Conservation (phyloP, 2,888 invertebrate species). For the Microplitis manilae region DNA sequence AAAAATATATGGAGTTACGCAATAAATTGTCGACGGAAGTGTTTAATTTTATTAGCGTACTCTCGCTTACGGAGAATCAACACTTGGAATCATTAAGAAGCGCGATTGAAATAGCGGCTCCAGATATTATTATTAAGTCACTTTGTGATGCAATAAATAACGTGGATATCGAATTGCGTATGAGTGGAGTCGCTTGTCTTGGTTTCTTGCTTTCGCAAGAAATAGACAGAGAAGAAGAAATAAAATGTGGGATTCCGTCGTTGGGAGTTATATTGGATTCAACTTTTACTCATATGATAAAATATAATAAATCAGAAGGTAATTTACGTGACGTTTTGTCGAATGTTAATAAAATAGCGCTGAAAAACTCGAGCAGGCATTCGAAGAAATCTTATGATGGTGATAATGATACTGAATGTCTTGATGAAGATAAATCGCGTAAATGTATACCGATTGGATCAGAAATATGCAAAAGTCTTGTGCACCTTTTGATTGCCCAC, state of each 20-base stretch:
- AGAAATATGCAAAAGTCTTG: slow-evolving; percentile 71
- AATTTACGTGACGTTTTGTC: slow-evolving; percentile 53
- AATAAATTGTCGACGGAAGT: slow-evolving; percentile 73
- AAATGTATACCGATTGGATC: slow-evolving; percentile 62
- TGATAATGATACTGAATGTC: slow-evolving; percentile 16
- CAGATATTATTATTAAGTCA: slow-evolving; percentile 56
- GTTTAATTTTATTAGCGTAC: slow-evolving; percentile 70
- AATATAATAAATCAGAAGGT: slow-evolving; percentile 39
- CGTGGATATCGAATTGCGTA: slow-evolving; percentile 58
- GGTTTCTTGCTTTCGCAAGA: slow-evolving; percentile 64
- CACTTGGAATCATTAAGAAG: slow-evolving; percentile 62
- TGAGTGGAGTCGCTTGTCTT: slow-evolving; percentile 62
- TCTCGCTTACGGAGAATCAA: slow-evolving; percentile 65
- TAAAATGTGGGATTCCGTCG: slow-evolving; percentile 41
- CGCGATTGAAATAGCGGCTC: slow-evolving; percentile 58
- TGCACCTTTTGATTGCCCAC: slow-evolving; percentile 71
- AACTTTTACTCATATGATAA: slow-evolving; percentile 28
- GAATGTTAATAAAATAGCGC: slow-evolving; percentile 55
- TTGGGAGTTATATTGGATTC: slow-evolving; percentile 51
- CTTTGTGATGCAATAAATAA: slow-evolving; percentile 59
- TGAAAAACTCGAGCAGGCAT: slow-evolving; percentile 44
- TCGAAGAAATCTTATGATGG: slow-evolving; percentile 1
- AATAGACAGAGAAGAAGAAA: slow-evolving; percentile 57
- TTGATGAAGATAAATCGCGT: background rate
- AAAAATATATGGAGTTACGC: slow-evolving; percentile 71